Conservation (phyloP, 2,113 vertebrate genomes). For the Asarcornis scutulata region DNA sequence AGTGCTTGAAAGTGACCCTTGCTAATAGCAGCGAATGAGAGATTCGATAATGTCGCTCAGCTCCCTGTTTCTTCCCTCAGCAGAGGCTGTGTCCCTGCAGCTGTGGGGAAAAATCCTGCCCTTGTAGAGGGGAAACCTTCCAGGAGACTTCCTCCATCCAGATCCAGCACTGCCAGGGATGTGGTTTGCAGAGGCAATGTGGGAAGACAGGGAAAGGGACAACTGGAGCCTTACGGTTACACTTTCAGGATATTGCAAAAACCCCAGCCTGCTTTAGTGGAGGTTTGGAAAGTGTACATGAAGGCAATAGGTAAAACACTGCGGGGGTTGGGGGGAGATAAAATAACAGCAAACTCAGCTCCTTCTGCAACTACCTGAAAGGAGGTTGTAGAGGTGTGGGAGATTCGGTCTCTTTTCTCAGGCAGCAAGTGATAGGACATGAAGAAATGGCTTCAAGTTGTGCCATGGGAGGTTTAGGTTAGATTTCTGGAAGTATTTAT, state of each 20-base stretch:
- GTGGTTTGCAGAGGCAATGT: neutral
- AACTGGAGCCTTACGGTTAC: neutral
- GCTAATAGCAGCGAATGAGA: neutral
- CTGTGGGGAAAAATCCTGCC: neutral
- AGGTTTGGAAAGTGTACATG: neutral
- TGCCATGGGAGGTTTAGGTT: neutral
- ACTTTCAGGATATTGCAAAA: neutral
- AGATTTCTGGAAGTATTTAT: neutral
- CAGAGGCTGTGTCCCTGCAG: rapidly evolving
- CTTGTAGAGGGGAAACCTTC: neutral
- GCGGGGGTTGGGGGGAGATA: neutral
- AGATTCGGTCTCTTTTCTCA: neutral
- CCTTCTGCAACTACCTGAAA: neutral
- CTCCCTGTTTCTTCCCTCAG: neutral
- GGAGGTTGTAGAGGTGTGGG: neutral
- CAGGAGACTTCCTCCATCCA: neutral
- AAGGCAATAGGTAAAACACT: neutral
- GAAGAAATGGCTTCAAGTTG: neutral
- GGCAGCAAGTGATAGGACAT: neutral
- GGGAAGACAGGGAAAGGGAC: neutral
- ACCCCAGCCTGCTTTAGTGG: neutral
- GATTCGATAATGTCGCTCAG: neutral
- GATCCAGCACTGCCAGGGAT: neutral
- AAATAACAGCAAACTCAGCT: neutral
- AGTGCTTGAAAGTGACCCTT: conserved; percentile 28